These are phyloP conservation scores for Rhyacichthys aspro DNA, from an alignment of 2,797 vertebrate species.

Conservation along the genomic window DNA sequence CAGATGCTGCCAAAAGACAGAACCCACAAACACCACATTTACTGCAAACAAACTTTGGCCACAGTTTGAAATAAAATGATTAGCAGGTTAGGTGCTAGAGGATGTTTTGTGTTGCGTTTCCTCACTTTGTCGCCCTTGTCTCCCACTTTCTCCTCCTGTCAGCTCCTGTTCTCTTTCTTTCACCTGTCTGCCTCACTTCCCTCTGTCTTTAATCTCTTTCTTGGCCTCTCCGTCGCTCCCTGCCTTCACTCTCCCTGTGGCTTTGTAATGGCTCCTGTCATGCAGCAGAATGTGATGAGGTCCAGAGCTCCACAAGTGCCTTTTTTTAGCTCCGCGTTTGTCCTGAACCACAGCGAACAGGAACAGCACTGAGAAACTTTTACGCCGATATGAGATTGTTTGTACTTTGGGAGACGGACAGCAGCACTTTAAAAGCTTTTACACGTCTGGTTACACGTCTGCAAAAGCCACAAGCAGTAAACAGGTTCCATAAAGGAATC, in stretches of 20 bases:
- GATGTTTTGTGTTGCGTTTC: conserved; percentile 8
- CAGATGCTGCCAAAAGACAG: too few species aligned
- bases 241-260: conserved; percentile 37
- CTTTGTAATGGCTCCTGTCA: conserved; percentile 60
- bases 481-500: not conserved
- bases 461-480: conserved; percentile 4
- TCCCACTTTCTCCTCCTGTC: conserved; percentile 47
- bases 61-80: too few species aligned
- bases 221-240: conserved; percentile 24
- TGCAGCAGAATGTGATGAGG: conserved; percentile 47
- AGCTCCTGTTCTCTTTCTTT: conserved; percentile 48
- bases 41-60: too few species aligned
- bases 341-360: conserved; percentile 1
- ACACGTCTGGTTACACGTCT: conserved; percentile 4
- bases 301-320: conserved; percentile 29
- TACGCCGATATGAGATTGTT: not conserved
- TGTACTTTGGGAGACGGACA: not conserved
- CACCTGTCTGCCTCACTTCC: conserved; percentile 55
- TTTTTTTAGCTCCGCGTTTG: conserved; percentile 10
- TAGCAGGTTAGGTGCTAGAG: too few species aligned
- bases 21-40: too few species aligned
- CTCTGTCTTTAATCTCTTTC: conserved; percentile 56
- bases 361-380: conserved; percentile 4
- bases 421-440: not conserved
- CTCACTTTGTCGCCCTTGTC: conserved; percentile 29